Evolutionary conservation across 1,140 invertebrate species (phyloP), one percentile per base, ranked within the genome.

Genomic region (Drosophila busckii): DNA sequence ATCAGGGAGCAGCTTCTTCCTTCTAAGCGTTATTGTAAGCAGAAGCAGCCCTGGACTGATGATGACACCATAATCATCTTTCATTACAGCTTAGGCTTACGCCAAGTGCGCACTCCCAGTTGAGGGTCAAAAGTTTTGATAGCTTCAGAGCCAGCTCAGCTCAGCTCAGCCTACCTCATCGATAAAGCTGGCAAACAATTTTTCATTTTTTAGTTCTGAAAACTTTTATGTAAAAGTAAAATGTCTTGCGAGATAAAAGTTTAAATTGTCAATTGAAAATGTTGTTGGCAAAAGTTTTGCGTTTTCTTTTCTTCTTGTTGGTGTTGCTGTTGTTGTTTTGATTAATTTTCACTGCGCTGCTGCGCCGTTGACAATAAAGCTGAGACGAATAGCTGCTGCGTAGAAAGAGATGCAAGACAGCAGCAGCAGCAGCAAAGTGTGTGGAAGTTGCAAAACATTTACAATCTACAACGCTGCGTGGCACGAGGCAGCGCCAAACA

Each of bases 261-360:
- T 85, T 78, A 85, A 85, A 85, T 85, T 85, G 82, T 85, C 83
- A 85, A 85, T 85, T 85, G 83, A 85, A 85, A 85, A 84, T 85
- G 82, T 85, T 82, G 75, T 85, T 85, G 75, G 75, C 37, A 62
- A 82, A 85, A 85, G 70, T 85, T 85, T 85, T n/a, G n/a, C n/a
- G n/a, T n/a, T n/a, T n/a, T n/a, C n/a, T n/a, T n/a, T n/a, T n/a
- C n/a, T n/a, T n/a, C n/a, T n/a, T n/a, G n/a, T n/a, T n/a, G n/a
- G n/a, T n/a, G n/a, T n/a, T n/a, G n/a, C n/a, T n/a, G n/a, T n/a
- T n/a, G n/a, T n/a, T n/a, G n/a, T 84, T 85, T 85, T 85, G 82
- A 85, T 85, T 85, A 85, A 85, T 85, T 85, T 85, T 85, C 70
- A 82, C 70, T 73, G 66, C 54, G 70, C 49, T 46, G 66, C 55